A percentile compares a stretch with the other conserved stretches of the same genome.
Conservation (phyloP, 2,888 invertebrate species). For the Drosophila falleni region DNA sequence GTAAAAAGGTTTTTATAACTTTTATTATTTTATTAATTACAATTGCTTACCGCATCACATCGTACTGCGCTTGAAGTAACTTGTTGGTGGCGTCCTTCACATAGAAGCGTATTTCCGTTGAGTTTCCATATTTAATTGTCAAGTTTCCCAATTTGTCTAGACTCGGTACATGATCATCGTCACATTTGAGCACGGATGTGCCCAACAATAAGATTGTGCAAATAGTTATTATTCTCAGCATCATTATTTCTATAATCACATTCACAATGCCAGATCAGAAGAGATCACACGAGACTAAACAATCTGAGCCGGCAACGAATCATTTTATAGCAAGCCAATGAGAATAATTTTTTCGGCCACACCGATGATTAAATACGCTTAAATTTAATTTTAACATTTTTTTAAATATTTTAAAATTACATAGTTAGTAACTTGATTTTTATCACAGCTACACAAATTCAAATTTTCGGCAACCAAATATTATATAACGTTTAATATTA, state of each 20-base stretch:
- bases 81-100: constrained; percentile 6
- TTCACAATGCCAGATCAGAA: neutral
- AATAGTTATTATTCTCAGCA: neutral
- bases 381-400: neutral
- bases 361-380: neutral
- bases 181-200: neutral
- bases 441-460: neutral
- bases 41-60: constrained; percentile 20
- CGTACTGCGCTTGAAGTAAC: constrained; percentile 6
- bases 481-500: too few relatives aligned
- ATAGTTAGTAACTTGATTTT: neutral
- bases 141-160: constrained; percentile 16
- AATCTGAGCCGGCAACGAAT: neutral
- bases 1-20: neutral
- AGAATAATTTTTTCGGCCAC: neutral
- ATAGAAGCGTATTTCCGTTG: constrained; percentile 29
- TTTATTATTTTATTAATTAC: neutral
- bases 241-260: constrained; percentile 4
- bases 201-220: neutral
- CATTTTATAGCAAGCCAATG: constrained; percentile 9
- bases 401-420: neutral
- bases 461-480: too few relatives aligned
- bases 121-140: constrained; percentile 26
- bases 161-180: neutral
- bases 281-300: constrained; percentile 13